phyloP scores from a whole-genome alignment of 2,888 invertebrate species.

The Phasia obesa region DNA sequence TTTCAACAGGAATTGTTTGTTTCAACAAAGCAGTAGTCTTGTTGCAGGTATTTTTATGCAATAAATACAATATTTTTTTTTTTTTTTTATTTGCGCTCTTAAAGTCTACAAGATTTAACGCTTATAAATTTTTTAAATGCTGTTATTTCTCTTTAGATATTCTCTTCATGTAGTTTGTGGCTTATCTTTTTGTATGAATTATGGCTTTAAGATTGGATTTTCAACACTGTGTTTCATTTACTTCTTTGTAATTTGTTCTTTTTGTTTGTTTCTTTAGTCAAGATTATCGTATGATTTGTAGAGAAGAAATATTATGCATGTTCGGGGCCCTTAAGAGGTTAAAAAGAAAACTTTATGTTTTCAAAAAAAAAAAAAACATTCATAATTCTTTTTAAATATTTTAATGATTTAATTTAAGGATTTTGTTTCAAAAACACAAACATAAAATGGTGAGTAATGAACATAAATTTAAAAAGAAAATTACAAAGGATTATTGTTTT shows the following conservation, averaged over 20 bases:
- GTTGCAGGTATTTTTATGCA: constrained; percentile 27
- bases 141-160: constrained; percentile 49
- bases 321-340: constrained; percentile 10
- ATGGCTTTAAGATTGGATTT: constrained; percentile 81
- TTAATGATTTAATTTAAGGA: constrained; percentile 4
- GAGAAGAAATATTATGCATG: constrained; percentile 5
- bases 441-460: too few relatives aligned
- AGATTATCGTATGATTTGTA: constrained; percentile 78
- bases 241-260: constrained; percentile 32
- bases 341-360: neutral
- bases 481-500: too few relatives aligned
- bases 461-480: too few relatives aligned
- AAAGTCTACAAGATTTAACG: constrained; percentile 48
- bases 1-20: constrained; percentile 43
- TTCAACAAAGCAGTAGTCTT: constrained; percentile 51
- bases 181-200: constrained; percentile 76
- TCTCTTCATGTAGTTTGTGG: constrained; percentile 32
- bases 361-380: neutral
- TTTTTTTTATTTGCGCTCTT: constrained; percentile 16
- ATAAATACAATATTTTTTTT: constrained; percentile 8
- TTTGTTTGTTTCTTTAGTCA: constrained; percentile 24
- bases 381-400: constrained; percentile 5
- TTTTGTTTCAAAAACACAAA: neutral
- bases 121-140: constrained; percentile 58
- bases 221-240: constrained; percentile 76